phyloP scores from a whole-genome alignment of 1,140 invertebrate species.

The Oreohelix idahoensis region DNA sequence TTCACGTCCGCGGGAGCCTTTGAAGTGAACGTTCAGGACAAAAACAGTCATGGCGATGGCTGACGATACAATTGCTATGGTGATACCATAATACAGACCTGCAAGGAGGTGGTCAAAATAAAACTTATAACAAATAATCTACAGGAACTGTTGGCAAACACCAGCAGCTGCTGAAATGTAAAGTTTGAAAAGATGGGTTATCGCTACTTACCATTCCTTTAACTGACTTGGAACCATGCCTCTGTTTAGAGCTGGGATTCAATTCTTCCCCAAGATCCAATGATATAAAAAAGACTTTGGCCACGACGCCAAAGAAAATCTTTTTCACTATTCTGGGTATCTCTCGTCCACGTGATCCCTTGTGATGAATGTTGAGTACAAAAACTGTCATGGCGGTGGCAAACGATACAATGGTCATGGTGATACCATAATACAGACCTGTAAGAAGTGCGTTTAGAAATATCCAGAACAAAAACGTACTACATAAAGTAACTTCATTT shows the following conservation, averaged over 20 bases:
- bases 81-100: constrained; percentile 93
- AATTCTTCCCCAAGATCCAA: constrained; percentile 66
- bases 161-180: not conserved
- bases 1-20: constrained; percentile 84
- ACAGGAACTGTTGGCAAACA: not conserved
- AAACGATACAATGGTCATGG: constrained; percentile 91
- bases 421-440: constrained; percentile 93
- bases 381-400: constrained; percentile 85
- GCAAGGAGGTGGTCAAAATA: constrained; percentile 20
- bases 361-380: constrained; percentile 87
- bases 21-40: constrained; percentile 87
- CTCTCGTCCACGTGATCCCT: constrained; percentile 84
- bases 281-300: constrained; percentile 75
- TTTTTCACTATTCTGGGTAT: constrained; percentile 81
- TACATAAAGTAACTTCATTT: not conserved
- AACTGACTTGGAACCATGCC: not conserved
- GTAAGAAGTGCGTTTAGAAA: constrained; percentile 37
- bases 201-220: not conserved
- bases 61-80: constrained; percentile 91
- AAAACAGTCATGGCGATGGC: constrained; percentile 85
- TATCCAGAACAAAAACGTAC: not conserved
- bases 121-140: constrained; percentile 11
- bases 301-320: constrained; percentile 78
- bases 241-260: not conserved
- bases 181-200: not conserved